These are phyloP conservation scores for Acanthiza pusilla DNA, from an alignment of 2,797 vertebrate species.

Conservation along the genomic window DNA sequence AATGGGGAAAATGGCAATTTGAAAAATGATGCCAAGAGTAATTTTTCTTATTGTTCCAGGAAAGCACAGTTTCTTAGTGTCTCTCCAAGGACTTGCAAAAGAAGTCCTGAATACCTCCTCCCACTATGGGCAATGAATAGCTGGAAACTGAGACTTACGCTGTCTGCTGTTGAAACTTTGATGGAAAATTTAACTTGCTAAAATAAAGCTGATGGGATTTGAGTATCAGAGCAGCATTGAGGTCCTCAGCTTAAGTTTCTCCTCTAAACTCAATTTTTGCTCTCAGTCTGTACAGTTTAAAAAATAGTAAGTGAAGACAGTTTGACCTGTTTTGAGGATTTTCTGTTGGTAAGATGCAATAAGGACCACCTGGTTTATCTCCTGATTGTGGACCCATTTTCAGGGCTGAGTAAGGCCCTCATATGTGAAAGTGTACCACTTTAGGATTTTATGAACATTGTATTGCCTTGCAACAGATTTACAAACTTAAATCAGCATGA, in stretches of 20 bases:
- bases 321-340: not conserved
- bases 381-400: not conserved
- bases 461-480: not conserved
- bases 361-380: not conserved
- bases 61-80: not conserved
- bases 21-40: not conserved
- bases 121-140: not conserved
- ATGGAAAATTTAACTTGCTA: not conserved
- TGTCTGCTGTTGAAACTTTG: rapidly evolving
- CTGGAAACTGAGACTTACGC: not conserved
- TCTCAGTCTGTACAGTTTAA: not conserved
- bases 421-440: not conserved
- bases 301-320: not conserved
- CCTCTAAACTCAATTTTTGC: not conserved
- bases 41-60: not conserved
- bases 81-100: not conserved
- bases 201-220: not conserved
- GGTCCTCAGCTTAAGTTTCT: not conserved
- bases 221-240: not conserved
- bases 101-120: not conserved
- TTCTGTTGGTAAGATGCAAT: not conserved
- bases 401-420: not conserved
- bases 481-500: not conserved
- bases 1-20: not conserved
- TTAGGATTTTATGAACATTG: not conserved